Evolutionary conservation across 2,888 invertebrate species (phyloP), one percentile per base, ranked within the genome.

Genomic region (Hipparchia sbordonii): DNA sequence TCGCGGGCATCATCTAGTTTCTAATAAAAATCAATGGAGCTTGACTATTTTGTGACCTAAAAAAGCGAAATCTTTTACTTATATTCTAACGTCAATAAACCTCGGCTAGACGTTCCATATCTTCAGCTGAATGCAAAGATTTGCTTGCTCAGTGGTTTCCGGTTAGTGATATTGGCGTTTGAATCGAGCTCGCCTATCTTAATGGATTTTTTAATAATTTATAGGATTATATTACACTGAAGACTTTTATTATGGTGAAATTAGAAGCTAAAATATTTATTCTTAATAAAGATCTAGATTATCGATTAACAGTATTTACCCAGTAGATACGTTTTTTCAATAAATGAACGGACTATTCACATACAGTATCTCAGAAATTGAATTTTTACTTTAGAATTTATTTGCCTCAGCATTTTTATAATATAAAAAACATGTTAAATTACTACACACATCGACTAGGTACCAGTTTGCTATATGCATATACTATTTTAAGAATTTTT

Each of bases 111-210:
- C 78, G 76, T 84, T 87, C 87, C 88, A 89, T 89, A 89, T 89
- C 85, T 85, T 80, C 79, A 77, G 77, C 79, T 84, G 86, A 87
- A 87, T 86, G 84, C 84, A 82, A 84, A 88, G 86, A 88, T 87
- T 87, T 88, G 88, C 87, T 86, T 87, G 84, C 83, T 82, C 84
- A 84, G 86, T 85, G 80, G 78, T 76, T 75, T 78, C 78, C 70
- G 74, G 78, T 73, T 75, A 75, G 76, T 69, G 72, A 74, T 78
- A 79, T 78, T 78, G 77, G 77, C 78, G 68, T 76, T 77, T 76
- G 75, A 76, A 71, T 78, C 54, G 66, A 77, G 33, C 72, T 66
- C 72, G 68, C 63, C 72, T 71, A 74, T 72, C 71, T 63, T 70
- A 59, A 68, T 68, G 54, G 45, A 61, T 74, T 71, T 75, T 74